These are phyloP conservation scores for Ahaetulla prasina DNA, from an alignment of 2,113 vertebrate species.

Conservation along the genomic window DNA sequence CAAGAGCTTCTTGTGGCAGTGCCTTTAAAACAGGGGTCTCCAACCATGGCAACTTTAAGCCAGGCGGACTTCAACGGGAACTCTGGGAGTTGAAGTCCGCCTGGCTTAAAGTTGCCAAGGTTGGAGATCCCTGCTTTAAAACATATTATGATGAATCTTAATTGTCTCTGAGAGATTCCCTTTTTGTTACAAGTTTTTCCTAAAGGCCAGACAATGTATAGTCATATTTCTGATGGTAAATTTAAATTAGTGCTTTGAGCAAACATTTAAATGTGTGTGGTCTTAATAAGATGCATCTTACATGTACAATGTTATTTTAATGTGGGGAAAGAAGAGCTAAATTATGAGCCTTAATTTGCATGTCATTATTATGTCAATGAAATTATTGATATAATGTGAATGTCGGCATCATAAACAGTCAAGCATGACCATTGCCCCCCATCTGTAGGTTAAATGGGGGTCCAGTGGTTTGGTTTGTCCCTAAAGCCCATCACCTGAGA, in stretches of 20 bases:
- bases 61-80: too few relatives aligned
- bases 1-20: background rate
- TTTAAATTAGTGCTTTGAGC: background rate
- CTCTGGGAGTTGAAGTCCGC: too few relatives aligned
- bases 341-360: background rate
- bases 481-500: background rate
- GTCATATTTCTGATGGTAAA: background rate
- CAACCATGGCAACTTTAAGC: too few relatives aligned
- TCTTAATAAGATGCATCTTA: background rate
- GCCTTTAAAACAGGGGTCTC: too few relatives aligned
- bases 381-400: background rate
- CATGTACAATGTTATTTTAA: background rate
- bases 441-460: background rate
- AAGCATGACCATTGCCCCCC: background rate
- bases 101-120: too few relatives aligned
- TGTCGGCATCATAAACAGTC: background rate
- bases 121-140: too few relatives aligned
- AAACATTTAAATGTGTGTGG: slow-evolving; percentile 7
- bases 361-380: background rate
- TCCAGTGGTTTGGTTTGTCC: background rate
- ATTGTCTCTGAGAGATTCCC: background rate
- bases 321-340: background rate
- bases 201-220: background rate
- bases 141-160: background rate
- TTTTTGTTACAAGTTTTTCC: background rate